phyloP scores from a whole-genome alignment of 2,888 invertebrate genomes.

The Bombylius major region DNA sequence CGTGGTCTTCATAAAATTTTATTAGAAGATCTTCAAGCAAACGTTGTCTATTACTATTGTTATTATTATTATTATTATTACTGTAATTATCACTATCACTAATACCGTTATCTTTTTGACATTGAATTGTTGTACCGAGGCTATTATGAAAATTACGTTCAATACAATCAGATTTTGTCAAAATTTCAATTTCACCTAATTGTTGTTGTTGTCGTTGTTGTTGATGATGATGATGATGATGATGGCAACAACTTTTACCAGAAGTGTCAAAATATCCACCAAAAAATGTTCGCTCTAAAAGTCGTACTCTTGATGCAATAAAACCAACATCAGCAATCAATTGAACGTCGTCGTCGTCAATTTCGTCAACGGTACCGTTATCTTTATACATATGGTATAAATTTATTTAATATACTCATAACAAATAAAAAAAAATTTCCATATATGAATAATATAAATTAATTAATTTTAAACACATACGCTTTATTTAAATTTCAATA shows the following conservation, averaged over 20 bases:
- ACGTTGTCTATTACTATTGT: not conserved
- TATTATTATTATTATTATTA: conserved; percentile 4
- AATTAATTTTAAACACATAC: too few relatives aligned
- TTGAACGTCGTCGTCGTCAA: conserved; percentile 26
- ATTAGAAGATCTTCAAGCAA: conserved; percentile 32
- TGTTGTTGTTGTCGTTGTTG: too few relatives aligned
- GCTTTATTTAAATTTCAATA: too few relatives aligned
- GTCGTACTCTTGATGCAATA: conserved; percentile 33
- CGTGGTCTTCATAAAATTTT: conserved; percentile 34
- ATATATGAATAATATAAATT: too few relatives aligned
- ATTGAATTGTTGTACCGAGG: conserved; percentile 1
- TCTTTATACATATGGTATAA: conserved; percentile 20
- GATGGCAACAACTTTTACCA: too few relatives aligned
- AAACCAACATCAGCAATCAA: conserved; percentile 33
- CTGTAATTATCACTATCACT: not conserved
- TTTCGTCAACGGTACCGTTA: conserved; percentile 15
- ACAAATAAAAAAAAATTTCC: not conserved
- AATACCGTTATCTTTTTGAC: not conserved
- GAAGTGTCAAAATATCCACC: conserved; percentile 19
- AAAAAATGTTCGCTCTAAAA: conserved; percentile 28
- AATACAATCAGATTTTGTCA: not conserved
- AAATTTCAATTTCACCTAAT: not conserved
- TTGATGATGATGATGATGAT: too few relatives aligned
- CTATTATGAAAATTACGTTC: not conserved
- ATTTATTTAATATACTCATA: not conserved